These are phyloP conservation scores for Drosophila peninsularis DNA, from an alignment of 2,888 invertebrate genomes.

Conservation along the genomic window DNA sequence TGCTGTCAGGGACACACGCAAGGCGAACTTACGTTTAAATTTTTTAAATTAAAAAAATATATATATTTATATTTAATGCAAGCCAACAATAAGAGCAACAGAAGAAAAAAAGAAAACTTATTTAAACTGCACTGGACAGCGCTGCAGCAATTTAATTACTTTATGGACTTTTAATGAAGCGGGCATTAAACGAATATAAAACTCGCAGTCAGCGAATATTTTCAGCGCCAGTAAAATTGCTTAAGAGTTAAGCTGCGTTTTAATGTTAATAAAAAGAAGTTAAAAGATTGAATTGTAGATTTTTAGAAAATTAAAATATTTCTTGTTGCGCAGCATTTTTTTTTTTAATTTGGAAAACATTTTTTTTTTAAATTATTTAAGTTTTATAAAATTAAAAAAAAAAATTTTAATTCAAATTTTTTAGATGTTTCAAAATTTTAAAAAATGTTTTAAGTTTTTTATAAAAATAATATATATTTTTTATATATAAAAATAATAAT, in stretches of 20 bases:
- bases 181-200: conserved; percentile 26
- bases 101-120: background rate
- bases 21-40: conserved; percentile 22
- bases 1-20: conserved; percentile 11
- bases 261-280: background rate
- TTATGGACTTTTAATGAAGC: conserved; percentile 17
- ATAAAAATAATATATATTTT: no score
- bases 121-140: conserved; percentile 5
- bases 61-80: background rate
- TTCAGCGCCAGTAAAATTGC: background rate
- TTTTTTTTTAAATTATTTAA: no score
- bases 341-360: no score
- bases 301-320: no score
- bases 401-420: no score
- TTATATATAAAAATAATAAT: no score
- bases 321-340: no score
- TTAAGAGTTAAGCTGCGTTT: background rate
- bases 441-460: no score
- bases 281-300: no score
- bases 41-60: conserved; percentile 5
- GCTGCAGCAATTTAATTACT: conserved; percentile 49
- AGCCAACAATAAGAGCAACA: background rate
- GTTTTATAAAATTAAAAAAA: no score
- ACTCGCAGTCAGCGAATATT: conserved; percentile 9
- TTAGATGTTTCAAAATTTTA: no score